Evolutionary conservation across 2,888 invertebrate genomes (phyloP).

Genomic region (Piscicola geometra): DNA sequence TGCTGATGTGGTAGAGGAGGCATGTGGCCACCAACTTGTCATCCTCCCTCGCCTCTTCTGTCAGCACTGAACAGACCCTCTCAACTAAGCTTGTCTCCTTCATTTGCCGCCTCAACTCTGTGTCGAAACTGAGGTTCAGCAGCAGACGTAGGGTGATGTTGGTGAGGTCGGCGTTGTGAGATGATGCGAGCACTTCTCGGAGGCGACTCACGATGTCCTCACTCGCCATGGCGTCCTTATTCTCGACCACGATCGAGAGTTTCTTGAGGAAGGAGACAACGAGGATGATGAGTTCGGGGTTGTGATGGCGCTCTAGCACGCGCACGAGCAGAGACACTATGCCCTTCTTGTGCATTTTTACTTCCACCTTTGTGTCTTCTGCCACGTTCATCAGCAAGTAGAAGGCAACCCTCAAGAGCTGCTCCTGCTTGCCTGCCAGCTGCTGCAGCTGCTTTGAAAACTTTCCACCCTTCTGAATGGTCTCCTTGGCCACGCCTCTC

Average conservation of each 20-base stretch:
- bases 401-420: conserved; percentile 81
- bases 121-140: conserved; percentile 92
- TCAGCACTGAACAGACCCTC: conserved; percentile 55
- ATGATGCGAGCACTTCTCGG: conserved; percentile 68
- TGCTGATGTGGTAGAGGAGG: conserved; percentile 81
- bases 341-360: conserved; percentile 92
- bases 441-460: conserved; percentile 71
- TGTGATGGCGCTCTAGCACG: conserved; percentile 76
- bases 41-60: conserved; percentile 50
- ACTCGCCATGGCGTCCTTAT: conserved; percentile 79
- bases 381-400: conserved; percentile 90
- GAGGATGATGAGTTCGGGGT: conserved; percentile 79
- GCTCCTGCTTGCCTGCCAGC: conserved; percentile 85
- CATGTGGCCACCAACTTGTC: conserved; percentile 55
- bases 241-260: conserved; percentile 85
- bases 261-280: conserved; percentile 91
- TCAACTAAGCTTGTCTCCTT: conserved; percentile 82
- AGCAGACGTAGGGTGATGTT: conserved; percentile 80
- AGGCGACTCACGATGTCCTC: conserved; percentile 62
- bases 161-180: conserved; percentile 65
- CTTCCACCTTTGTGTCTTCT: conserved; percentile 87
- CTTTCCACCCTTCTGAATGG: conserved; percentile 61
- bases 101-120: conserved; percentile 78
- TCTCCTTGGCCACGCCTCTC: conserved; percentile 44
- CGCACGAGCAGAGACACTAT: conserved; percentile 80